Evolutionary conservation across 2,888 invertebrate species (phyloP).

Genomic region (Minunthozetes semirufus): DNA sequence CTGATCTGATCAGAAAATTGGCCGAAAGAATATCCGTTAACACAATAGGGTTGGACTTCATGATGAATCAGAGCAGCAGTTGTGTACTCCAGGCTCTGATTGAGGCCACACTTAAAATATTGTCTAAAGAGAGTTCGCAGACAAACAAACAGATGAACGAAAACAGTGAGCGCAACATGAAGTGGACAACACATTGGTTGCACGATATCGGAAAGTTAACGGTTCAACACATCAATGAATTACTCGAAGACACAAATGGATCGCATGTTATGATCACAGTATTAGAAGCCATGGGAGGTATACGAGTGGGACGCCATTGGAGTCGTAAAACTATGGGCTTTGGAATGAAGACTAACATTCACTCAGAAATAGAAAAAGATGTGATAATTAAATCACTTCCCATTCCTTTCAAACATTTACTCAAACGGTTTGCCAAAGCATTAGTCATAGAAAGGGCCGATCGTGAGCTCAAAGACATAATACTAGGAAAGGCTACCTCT

Average conservation of each 20-base stretch:
- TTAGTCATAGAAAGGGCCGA: conserved; percentile 30
- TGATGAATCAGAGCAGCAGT: conserved; percentile 28
- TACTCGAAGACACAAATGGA: conserved; percentile 32
- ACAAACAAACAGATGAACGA: not conserved
- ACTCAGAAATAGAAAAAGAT: conserved; percentile 37
- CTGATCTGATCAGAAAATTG: conserved; percentile 14
- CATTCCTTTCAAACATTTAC: conserved; percentile 13
- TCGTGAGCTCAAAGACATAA: conserved; percentile 31
- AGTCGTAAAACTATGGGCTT: conserved; percentile 39
- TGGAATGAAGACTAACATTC: conserved; percentile 35
- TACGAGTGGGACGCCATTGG: conserved; percentile 38
- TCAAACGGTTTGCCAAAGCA: conserved; percentile 34
- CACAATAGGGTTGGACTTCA: not conserved
- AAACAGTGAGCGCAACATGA: not conserved
- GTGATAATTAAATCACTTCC: conserved; percentile 37
- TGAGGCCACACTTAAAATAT: conserved; percentile 32
- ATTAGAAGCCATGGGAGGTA: conserved; percentile 37
- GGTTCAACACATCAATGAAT: conserved; percentile 15
- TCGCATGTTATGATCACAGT: conserved; percentile 34
- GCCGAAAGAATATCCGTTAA: conserved; percentile 15
- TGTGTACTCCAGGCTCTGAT: conserved; percentile 27
- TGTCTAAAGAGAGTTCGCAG: conserved; percentile 31
- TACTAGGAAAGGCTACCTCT: conserved; percentile 33
- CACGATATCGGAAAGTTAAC: conserved; percentile 28
- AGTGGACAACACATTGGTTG: conserved; percentile 34